A percentile compares a stretch with the other conserved stretches of the same genome.
Conservation (phyloP, 2,797 vertebrate species). For the Furcifer pardalis region DNA sequence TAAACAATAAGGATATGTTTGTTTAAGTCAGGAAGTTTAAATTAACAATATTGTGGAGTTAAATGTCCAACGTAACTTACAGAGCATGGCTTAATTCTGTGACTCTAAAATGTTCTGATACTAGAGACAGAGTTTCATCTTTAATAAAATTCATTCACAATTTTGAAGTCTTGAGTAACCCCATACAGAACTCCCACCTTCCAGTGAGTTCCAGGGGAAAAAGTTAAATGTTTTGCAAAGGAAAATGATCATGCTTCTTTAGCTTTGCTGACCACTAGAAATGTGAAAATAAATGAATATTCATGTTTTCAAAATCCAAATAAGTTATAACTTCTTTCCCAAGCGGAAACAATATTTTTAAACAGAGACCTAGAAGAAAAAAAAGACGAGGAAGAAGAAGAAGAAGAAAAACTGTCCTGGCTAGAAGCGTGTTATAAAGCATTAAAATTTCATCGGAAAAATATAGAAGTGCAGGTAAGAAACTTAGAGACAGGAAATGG, state of each 20-base stretch:
- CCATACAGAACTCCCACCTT: too few relatives aligned
- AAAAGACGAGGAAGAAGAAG: slow-evolving; percentile 77
- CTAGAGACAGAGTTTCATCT: background rate
- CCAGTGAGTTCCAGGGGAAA: background rate
- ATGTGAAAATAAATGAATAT: background rate
- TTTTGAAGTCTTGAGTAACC: slow-evolving; percentile 5
- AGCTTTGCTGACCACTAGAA: background rate
- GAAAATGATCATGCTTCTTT: slow-evolving; percentile 3
- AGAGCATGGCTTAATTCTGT: background rate
- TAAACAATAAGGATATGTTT: background rate
- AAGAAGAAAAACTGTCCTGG: slow-evolving; percentile 83
- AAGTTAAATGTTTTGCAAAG: background rate
- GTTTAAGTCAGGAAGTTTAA: background rate
- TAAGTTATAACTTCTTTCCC: slow-evolving; percentile 51
- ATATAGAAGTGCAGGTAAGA: slow-evolving; percentile 84
- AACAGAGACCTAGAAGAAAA: slow-evolving; percentile 82
- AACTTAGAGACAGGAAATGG: background rate
- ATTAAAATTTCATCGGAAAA: slow-evolving; percentile 84
- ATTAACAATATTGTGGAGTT: background rate
- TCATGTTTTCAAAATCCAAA: slow-evolving; percentile 25
- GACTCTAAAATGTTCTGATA: background rate
- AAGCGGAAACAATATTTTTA: slow-evolving; percentile 92
- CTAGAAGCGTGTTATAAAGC: slow-evolving; percentile 87
- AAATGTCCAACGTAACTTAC: background rate
- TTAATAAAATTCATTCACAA: slow-evolving; percentile 20